These are phyloP conservation scores for Hemicentrotus pulcherrimus DNA, from an alignment of 35 echinoderm and acorn worm genomes.

Conservation along the genomic window DNA sequence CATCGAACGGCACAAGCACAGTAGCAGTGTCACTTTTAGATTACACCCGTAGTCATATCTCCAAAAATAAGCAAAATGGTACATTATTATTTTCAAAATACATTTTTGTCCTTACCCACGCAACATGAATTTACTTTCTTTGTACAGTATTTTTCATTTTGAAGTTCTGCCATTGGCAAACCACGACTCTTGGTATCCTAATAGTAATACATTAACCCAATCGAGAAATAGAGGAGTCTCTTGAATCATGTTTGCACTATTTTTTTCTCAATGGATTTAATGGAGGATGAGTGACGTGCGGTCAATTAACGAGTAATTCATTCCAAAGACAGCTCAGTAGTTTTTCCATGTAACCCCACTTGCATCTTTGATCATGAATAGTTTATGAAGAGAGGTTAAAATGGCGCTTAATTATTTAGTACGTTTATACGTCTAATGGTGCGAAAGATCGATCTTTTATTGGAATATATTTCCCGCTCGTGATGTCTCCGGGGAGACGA, in stretches of 20 bases:
- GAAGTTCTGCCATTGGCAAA: too few relatives aligned
- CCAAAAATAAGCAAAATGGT: too few relatives aligned
- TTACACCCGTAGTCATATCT: too few relatives aligned
- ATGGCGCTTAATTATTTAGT: not conserved
- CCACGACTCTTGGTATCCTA: too few relatives aligned
- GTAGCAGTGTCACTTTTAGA: too few relatives aligned
- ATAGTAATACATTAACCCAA: not conserved
- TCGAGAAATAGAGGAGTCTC: not conserved
- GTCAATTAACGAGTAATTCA: slow-evolving; percentile 2
- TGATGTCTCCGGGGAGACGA: not conserved
- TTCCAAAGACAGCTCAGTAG: not conserved
- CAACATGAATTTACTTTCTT: too few relatives aligned
- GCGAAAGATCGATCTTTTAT: not conserved
- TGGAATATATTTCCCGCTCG: not conserved
- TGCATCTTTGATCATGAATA: not conserved
- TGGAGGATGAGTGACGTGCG: not conserved
- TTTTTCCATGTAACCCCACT: not conserved
- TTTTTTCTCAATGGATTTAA: not conserved
- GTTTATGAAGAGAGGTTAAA: not conserved
- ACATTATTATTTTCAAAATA: too few relatives aligned
- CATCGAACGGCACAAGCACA: too few relatives aligned
- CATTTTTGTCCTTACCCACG: too few relatives aligned
- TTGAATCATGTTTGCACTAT: not conserved
- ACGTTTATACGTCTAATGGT: not conserved
- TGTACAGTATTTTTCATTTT: too few relatives aligned